These are phyloP conservation scores for Cataglyphis altisquamis DNA, from an alignment of 2,888 invertebrate genomes.

Conservation along the genomic window DNA sequence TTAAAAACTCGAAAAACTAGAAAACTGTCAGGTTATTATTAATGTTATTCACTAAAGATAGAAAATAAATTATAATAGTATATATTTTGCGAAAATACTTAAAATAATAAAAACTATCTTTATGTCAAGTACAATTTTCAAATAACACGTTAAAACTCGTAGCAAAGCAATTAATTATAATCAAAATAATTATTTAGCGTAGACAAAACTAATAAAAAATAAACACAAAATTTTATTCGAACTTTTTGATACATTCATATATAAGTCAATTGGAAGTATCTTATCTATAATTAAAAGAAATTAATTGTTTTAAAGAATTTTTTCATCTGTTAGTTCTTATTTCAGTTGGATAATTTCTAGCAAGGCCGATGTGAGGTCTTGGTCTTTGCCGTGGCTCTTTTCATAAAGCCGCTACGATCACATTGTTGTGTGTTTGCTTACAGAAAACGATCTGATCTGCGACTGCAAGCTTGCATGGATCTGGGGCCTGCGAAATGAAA, in stretches of 20 bases:
- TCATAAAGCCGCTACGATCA: background rate
- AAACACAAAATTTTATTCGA: too few relatives aligned
- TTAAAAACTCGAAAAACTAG: background rate
- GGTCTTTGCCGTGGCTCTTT: too few relatives aligned
- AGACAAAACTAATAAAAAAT: too few relatives aligned
- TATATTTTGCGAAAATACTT: background rate
- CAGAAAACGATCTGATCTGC: slow-evolving; percentile 94
- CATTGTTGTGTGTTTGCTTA: slow-evolving; percentile 60
- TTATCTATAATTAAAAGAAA: too few relatives aligned
- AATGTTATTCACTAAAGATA: background rate
- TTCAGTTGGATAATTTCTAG: too few relatives aligned
- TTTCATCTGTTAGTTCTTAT: too few relatives aligned
- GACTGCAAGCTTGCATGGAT: slow-evolving; percentile 95
- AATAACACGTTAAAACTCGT: background rate
- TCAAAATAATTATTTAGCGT: background rate
- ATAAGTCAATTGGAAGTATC: too few relatives aligned
- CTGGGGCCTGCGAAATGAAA: slow-evolving; percentile 91
- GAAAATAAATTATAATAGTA: background rate
- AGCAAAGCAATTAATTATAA: background rate
- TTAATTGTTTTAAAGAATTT: too few relatives aligned
- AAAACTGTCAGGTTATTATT: background rate
- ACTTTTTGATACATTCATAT: too few relatives aligned
- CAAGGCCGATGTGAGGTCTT: too few relatives aligned
- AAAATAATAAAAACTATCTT: background rate
- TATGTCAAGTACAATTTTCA: background rate